Evolutionary conservation across 2,113 vertebrate genomes (phyloP), one percentile per base, ranked within the genome.

Genomic region (Oostethus manadensis): DNA sequence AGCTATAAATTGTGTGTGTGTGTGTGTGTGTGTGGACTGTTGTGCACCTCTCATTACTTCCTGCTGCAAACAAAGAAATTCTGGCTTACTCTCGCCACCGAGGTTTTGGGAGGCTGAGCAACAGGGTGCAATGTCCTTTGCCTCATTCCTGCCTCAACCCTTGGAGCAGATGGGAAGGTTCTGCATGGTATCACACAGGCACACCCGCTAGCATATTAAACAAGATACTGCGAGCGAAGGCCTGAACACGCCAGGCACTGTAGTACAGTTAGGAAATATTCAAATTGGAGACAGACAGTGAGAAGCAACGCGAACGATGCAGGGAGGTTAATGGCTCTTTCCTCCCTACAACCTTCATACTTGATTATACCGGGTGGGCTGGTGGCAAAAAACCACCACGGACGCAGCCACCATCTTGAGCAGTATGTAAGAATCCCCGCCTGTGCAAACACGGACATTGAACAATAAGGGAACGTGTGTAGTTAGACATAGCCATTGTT

Each of bases 331-430:
- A 88, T 88, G 58, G 77, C 68, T 77, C 77, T 83, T 78, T 85
- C 78, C 73, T 76, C 85, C 78, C 67, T 73, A 48, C 81, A 88
- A 78, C 88, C 88, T 87, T 87, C 86, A 87, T 84, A 73, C 79
- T 83, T 85, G 84, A 86, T 88, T 86, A 87, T 78, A 68, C 68
- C 55, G 66, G 64, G 48, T 58, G 15, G 35, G 64, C 60, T 57
- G 74, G 63, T 71, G 76, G 73, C 58, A 60, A 50, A 65, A 66
- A 62, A 10, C 33, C 51, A 49, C 67, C 77, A 60, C 35, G 38
- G 17, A 17, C 17, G 18, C 29, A 2, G 23, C 23, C 23, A 26
- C 23, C 29, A 33, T 33, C 4, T 33, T 33, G n/a, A n/a, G n/a
- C n/a, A n/a, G n/a, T n/a, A n/a, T n/a, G n/a, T n/a, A n/a, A n/a